phyloP scores from a whole-genome alignment of 2,888 invertebrate species.

The Hololepta plana region DNA sequence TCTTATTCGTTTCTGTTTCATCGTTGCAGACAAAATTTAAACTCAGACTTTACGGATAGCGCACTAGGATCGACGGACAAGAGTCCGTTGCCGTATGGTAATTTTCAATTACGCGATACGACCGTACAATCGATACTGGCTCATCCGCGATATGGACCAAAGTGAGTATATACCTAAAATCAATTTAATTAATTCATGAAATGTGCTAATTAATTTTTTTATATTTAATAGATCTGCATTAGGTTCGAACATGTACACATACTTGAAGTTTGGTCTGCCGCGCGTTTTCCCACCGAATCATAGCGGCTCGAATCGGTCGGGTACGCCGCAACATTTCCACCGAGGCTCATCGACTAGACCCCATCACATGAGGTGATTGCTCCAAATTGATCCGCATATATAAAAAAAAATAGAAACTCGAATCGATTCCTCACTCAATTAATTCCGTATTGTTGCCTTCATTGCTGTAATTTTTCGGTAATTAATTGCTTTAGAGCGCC shows the following conservation, averaged over 20 bases:
- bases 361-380: conserved; percentile 14
- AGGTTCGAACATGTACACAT: conserved; percentile 84
- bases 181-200: not conserved
- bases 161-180: conserved; percentile 36
- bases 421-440: not conserved
- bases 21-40: conserved; percentile 68
- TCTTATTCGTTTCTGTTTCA: too few relatives aligned
- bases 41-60: conserved; percentile 89
- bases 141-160: conserved; percentile 80
- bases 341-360: conserved; percentile 29
- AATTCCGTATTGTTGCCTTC: too few relatives aligned
- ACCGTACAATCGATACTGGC: conserved; percentile 81
- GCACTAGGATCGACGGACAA: conserved; percentile 85
- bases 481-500: not conserved
- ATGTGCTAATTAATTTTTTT: not conserved
- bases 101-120: conserved; percentile 82
- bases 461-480: not conserved
- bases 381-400: not conserved
- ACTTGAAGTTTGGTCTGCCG: conserved; percentile 84
- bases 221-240: conserved; percentile 46
- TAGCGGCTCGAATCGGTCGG: conserved; percentile 50
- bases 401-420: not conserved
- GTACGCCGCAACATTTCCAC: conserved; percentile 34
- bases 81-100: conserved; percentile 83
- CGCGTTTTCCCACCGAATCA: conserved; percentile 77